Evolutionary conservation across 2,113 vertebrate species (phyloP), one percentile per base, ranked within the genome.

Genomic region (Arothron firmamentum): DNA sequence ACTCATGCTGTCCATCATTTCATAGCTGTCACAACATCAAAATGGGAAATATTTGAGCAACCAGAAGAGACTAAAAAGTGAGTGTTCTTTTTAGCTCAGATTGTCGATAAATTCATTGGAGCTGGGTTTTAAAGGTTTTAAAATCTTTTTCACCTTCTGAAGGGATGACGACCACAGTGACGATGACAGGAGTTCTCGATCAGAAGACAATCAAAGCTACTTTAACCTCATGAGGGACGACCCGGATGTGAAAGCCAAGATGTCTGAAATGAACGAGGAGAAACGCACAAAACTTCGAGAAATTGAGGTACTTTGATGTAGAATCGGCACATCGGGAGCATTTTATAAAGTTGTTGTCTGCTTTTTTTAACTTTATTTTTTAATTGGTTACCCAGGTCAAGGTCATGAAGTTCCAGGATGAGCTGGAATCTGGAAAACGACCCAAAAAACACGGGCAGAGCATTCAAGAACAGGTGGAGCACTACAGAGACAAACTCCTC

Each of bases 321-420:
- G 20, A 11, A 8, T 4, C 6, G 4, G 11, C 25, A 41, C 10
- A 3, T 8, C 42, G 8, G 12, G 43, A 13, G 12, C 12, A 31
- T 41, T 31, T 9, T 47, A 1, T 16, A 8, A 2, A 21, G 25
- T 28, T 28, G 25, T 28, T 25, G 25, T 50, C 17, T 5, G 0
- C 2, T 28, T 11, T 1, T 59, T 34, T 50, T 5, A 75, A 1
- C 59, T 56, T 51, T 42, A 2, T 2, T 34, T 41, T 28, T 58
- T 31, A 1, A 64, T 59, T 87, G 75, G 82, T 65, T 21, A 13
- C 10, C 65, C 83, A 99, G 97, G 93, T 99, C 55, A 99, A 99
- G 83, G 97, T 99, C 73, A 99, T 99, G 95, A 99, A 99, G 89
- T 99, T 99, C 90, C 96, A 99, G 78, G 97, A 99, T 89, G 97